Evolutionary conservation across 30 jellyfish, hydroid and myxozoan species (phyloP), one percentile per base, ranked within the genome.

Genomic region (Aurelia sp.): DNA sequence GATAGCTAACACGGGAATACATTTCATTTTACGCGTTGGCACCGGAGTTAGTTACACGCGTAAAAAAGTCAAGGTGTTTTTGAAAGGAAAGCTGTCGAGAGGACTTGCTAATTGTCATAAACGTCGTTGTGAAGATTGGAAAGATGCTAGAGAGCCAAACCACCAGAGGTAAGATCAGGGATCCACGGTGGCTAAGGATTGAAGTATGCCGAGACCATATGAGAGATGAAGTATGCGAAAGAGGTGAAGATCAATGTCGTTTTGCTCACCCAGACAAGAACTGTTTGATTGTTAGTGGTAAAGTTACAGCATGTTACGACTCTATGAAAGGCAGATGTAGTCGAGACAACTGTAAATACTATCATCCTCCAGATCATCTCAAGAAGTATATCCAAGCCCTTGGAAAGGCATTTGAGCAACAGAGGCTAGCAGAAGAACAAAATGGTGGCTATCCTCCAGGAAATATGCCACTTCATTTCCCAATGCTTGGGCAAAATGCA

Each of bases 321-420:
- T 74, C 89, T 5, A 82, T 82, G 88, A 64, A 74, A 62, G 87
- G 87, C 55, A 79, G 94, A 12, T 85, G 94, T 76, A 85, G 57
- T 31, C 75, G 94, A 20, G 88, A 85, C 6, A 62, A 65, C 33
- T 85, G 94, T 81, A 85, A 85, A 53, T 85, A 70, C 35, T 85
- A 72, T 73, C 94, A 85, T 33, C 94, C 94, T 41, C 94, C 89
- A 16, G 78, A 85, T 62, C 88, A 85, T 65, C 60, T 85, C 16
- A 75, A 76, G 70, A 74, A 85, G 66, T 76, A 63, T 63, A 62
- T 85, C 35, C 88, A 70, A 31, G 89, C 88, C 10, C 90, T 87
- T 13, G 96, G 96, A 0, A 87, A 87, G 90, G 90, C 96, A 13
- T 78, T 66, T 19, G 90, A 87, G 74, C 90, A 87, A 59, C 90